Conservation (phyloP, 2,888 invertebrate species). For the Eristalis intricaria region DNA sequence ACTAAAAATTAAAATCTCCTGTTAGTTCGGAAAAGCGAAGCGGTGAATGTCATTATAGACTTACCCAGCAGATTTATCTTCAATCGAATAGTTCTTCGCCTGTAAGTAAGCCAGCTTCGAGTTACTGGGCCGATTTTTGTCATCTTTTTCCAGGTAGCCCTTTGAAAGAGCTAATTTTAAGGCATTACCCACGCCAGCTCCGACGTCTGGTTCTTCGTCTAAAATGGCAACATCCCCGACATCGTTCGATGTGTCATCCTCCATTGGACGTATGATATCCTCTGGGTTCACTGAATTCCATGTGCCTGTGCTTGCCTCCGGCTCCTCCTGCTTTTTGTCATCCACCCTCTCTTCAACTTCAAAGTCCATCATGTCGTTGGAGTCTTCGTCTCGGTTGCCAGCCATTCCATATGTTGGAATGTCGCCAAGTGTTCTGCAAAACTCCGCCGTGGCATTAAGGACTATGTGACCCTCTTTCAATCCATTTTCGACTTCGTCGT, state of each 20-base stretch:
- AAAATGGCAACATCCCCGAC: conserved; percentile 82
- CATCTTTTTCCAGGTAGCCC: conserved; percentile 94
- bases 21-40: neutral
- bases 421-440: conserved; percentile 97
- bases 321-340: conserved; percentile 80
- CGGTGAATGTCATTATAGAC: conserved; percentile 73
- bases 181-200: conserved; percentile 95
- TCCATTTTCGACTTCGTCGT: conserved; percentile 74
- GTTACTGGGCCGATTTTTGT: conserved; percentile 87
- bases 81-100: conserved; percentile 90
- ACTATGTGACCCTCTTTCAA: conserved; percentile 85
- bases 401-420: conserved; percentile 97
- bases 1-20: conserved; percentile 78
- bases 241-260: conserved; percentile 82
- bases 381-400: conserved; percentile 93
- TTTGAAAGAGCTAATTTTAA: conserved; percentile 95
- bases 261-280: conserved; percentile 80
- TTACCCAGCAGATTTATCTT: conserved; percentile 88
- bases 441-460: conserved; percentile 97
- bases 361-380: conserved; percentile 84
- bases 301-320: conserved; percentile 85
- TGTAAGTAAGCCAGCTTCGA: conserved; percentile 88
- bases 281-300: conserved; percentile 92
- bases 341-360: conserved; percentile 79
- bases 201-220: conserved; percentile 96